A percentile compares a stretch with the other conserved stretches of the same genome.
These are phyloP conservation scores for Aselliscus stoliczkanus DNA, from an alignment of 2,797 vertebrate species.

Conservation along the genomic window DNA sequence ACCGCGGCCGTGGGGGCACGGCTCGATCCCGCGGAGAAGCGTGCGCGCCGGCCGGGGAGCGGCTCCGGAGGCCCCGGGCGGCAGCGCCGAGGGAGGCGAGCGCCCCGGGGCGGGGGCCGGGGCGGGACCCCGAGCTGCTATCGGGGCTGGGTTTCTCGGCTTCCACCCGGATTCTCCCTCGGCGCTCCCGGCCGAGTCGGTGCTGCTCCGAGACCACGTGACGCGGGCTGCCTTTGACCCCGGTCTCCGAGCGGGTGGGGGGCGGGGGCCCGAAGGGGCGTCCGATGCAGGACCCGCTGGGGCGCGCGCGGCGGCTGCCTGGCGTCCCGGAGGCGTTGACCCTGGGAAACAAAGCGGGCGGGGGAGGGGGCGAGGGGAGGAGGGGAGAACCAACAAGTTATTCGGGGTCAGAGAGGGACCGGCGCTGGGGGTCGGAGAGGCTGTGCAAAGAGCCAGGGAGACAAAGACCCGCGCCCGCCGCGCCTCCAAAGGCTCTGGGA, in stretches of 20 bases:
- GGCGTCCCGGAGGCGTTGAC: constrained; percentile 5
- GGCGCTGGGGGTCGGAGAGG: constrained; percentile 30
- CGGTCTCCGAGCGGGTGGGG: constrained; percentile 57
- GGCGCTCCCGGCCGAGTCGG: constrained; percentile 71
- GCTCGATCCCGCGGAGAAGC: constrained; percentile 23
- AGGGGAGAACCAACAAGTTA: constrained; percentile 70
- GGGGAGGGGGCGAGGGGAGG: background rate
- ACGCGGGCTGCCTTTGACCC: constrained; percentile 75
- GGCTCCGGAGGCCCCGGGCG: background rate
- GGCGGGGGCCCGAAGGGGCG: constrained; percentile 59
- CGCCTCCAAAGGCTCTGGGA: background rate
- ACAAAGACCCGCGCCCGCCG: constrained; percentile 55
- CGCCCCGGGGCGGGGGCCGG: constrained; percentile 54
- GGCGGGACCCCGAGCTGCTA: constrained; percentile 61
- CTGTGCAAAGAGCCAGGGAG: background rate
- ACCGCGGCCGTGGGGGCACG: background rate
- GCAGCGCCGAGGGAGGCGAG: background rate
- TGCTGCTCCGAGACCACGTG: constrained; percentile 74
- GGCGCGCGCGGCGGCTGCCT: background rate
- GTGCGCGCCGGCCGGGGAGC: background rate
- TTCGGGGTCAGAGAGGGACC: constrained; percentile 44
- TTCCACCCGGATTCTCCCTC: constrained; percentile 69
- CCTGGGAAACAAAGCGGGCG: constrained; percentile 48
- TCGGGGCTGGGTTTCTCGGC: constrained; percentile 49
- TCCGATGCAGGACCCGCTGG: constrained; percentile 15